Evolutionary conservation across 1,140 invertebrate genomes (phyloP), one percentile per base, ranked within the genome.

Genomic region (Lepidurus couesii): DNA sequence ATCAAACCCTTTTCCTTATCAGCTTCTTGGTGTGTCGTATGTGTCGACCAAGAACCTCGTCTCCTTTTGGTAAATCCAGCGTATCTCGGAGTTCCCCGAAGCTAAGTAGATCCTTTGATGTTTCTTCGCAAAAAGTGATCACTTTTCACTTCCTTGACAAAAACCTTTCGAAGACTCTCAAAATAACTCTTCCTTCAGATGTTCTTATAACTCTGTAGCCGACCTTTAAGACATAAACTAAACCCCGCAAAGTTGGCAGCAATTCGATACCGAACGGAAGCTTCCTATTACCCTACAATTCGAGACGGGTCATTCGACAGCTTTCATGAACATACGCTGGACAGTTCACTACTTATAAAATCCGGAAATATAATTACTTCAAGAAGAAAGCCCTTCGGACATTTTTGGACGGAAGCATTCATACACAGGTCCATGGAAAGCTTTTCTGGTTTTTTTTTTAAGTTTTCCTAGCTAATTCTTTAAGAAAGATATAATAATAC

Each of bases 1-100:
- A 65, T 65, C 53, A 65, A 65, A 65, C 53, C 53, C 53, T 65
- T 65, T 47, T 65, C 21, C 53, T 65, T 65, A 65, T 65, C 53
- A 65, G n/a, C 53, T 65, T 16, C 53, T 21, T 65, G 16, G 21
- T 21, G 16, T 65, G 53, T 34, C 34, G 34, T 34, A 34, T 34
- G 34, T 34, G 34, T 34, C 34, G 34, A 34, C 34, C 34, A 34
- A 34, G 3, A 34, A 34, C 34, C 34, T 3, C 2, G 3, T 4
- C 34, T 34, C 34, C 34, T 34, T 34, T 34, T 34, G 34, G 34
- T 34, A 16, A 65, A 65, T 7, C 45, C 53, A 21, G 13, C 16
- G 53, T n/a, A 65, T n/a, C 53, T 21, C 34, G 34, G 53, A 65
- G 8, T 65, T 21, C 53, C 13, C 21, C 6, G 53, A 65, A 65